phyloP scores from a whole-genome alignment of 2,888 invertebrate genomes.

The Azorinus chamasolen region DNA sequence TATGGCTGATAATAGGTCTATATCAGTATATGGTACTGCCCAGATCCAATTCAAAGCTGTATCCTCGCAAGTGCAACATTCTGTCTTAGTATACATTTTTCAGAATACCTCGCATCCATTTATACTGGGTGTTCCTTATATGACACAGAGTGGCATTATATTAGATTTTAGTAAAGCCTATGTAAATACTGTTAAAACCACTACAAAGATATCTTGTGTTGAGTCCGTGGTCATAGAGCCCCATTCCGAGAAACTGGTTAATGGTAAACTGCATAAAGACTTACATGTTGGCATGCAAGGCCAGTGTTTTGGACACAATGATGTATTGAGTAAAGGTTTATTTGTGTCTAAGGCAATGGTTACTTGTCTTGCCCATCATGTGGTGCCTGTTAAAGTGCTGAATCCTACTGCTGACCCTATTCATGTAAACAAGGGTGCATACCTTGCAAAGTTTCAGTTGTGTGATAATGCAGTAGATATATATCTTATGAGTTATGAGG shows the following conservation, averaged over 20 bases:
- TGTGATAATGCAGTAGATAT: conserved; percentile 18
- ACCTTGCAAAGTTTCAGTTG: conserved; percentile 17
- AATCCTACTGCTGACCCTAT: conserved; percentile 42
- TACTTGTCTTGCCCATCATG: conserved; percentile 26
- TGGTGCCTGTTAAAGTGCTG: conserved; percentile 33
- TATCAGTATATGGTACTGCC: conserved; percentile 25
- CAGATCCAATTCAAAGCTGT: conserved; percentile 1
- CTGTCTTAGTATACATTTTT: conserved; percentile 28
- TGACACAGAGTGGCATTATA: conserved; percentile 10
- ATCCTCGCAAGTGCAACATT: conserved; percentile 1
- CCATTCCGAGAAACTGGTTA: conserved; percentile 32
- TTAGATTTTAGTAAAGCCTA: conserved; percentile 22
- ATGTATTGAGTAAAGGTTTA: conserved; percentile 30
- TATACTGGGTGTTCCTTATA: conserved; percentile 27
- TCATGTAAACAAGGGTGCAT: conserved; percentile 23
- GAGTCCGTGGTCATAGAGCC: conserved; percentile 13
- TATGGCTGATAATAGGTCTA: conserved; percentile 27
- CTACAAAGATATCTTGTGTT: conserved; percentile 21
- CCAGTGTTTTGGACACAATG: conserved; percentile 23
- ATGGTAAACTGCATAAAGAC: conserved; percentile 13
- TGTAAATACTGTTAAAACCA: conserved; percentile 19
- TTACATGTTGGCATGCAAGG: conserved; percentile 33
- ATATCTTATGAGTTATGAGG: no score
- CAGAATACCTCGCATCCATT: conserved; percentile 35
- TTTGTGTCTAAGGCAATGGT: conserved; percentile 37